These are phyloP conservation scores for Drosophila meridiana DNA, from an alignment of 2,888 invertebrate genomes.

Conservation along the genomic window DNA sequence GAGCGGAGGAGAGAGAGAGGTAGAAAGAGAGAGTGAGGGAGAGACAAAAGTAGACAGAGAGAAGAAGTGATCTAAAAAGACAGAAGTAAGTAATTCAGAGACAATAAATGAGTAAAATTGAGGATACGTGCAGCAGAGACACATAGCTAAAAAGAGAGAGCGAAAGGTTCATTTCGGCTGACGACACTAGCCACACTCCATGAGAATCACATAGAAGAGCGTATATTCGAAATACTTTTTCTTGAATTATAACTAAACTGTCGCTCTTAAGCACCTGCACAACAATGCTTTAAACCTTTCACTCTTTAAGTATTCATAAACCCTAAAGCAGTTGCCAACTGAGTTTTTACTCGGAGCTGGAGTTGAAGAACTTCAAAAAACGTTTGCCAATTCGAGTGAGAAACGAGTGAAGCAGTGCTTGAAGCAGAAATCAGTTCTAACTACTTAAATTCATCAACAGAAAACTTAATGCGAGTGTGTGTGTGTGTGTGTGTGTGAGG, in stretches of 20 bases:
- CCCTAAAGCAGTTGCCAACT: background rate
- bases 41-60: background rate
- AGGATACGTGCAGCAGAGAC: too few relatives aligned
- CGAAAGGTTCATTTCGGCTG: background rate
- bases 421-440: conserved; percentile 1
- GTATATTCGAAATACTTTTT: background rate
- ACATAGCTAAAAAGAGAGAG: background rate
- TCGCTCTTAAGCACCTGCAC: background rate
- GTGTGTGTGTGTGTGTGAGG: background rate
- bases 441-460: conserved; percentile 21
- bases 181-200: background rate
- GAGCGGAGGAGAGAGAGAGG: background rate
- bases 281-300: background rate
- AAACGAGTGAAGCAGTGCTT: conserved; percentile 1
- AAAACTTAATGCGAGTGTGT: conserved; percentile 7
- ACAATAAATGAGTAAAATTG: too few relatives aligned
- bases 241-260: background rate
- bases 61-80: background rate
- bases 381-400: conserved; percentile 13
- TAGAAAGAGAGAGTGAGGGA: background rate
- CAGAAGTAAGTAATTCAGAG: too few relatives aligned
- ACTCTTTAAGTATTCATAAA: background rate
- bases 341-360: background rate
- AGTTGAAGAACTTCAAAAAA: background rate
- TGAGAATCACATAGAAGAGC: background rate